A percentile compares a stretch with the other conserved stretches of the same genome.
Conservation (phyloP, 2,797 vertebrate species). For the Pitangus sulphuratus region DNA sequence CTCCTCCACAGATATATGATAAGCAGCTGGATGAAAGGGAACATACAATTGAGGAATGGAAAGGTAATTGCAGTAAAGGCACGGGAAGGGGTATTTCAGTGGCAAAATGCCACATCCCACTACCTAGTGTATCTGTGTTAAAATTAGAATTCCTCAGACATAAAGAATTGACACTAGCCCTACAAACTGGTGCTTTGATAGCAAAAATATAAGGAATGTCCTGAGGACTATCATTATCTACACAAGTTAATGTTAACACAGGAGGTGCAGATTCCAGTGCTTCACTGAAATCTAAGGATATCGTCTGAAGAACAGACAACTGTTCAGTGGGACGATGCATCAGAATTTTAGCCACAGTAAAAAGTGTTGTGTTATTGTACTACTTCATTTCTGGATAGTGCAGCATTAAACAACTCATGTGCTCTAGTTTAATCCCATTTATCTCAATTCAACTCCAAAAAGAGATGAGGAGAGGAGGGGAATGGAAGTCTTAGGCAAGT, state of each 20-base stretch:
- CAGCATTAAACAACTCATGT: neutral
- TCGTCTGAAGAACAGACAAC: neutral
- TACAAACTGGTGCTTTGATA: neutral
- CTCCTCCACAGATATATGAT: constrained; percentile 97
- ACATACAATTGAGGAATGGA: constrained; percentile 99
- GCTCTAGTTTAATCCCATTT: neutral
- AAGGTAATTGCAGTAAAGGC: constrained; percentile 82
- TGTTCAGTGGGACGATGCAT: neutral
- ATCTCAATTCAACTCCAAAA: neutral
- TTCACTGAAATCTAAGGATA: neutral
- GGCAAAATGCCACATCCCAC: neutral
- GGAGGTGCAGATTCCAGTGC: neutral
- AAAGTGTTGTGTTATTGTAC: neutral
- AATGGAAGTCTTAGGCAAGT: neutral
- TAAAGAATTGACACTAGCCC: neutral
- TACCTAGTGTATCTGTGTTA: neutral
- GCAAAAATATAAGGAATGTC: neutral
- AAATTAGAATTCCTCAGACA: neutral
- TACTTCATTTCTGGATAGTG: neutral
- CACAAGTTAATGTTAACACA: neutral
- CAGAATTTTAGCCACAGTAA: neutral
- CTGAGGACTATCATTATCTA: neutral
- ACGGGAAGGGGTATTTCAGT: neutral
- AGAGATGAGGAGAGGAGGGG: neutral
- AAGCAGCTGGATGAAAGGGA: constrained; percentile 99